Base-by-base conservation (phyloP, 2,797 vertebrate genomes). In the Emys orbicularis region DNA sequence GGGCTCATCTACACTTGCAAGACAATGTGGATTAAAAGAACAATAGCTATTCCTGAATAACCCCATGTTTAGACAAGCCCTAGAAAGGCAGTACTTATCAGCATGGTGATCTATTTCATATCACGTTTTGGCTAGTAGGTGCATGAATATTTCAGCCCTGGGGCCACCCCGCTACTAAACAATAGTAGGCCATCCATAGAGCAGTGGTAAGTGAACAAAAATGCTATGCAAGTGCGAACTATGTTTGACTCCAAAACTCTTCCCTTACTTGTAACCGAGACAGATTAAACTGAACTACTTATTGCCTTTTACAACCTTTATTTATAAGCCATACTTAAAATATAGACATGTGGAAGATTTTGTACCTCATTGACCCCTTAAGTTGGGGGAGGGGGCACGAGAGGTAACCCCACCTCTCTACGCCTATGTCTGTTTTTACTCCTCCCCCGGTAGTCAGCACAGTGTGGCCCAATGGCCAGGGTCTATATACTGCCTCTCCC, bases 291-390 rank as follows among this genome's bases (percentile, higher is more conserved):
- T 13, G 31, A 1, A 52, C 23, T 68, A 83, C 31, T 65, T 94
- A 4, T 19, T 91, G 10, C 19, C 21, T 11, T 87, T 79, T 11
- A 91, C 6, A 80, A 41, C 4, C 47, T 86, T 82, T 76, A 12
- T 50, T 90, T 88, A 9, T 27, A 53, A 93, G 53, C 2, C 29
- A 79, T 11, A 29, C 3, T 57, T 3, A 94, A 90, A 76, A 61
- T 0, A 2, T 3, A 61, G 80, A 89, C 50, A 50, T 15, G 5
- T 50, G 50, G 50, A 50, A 50, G 2, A 50, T 50, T 15, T 50
- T 50, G 4, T 50, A 50, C 50, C 50, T 50, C 50, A 50, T 50
- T 13, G 15, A 50, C 13, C 50, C 50, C 15, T 15, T 50, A 15
- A 50, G 50, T 50, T 5, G 5, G 50, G 13, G 13, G 50, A 15